A percentile compares a stretch with the other conserved stretches of the same genome.
Conservation (phyloP, 2,797 vertebrate species). For the Pangasius macronema region DNA sequence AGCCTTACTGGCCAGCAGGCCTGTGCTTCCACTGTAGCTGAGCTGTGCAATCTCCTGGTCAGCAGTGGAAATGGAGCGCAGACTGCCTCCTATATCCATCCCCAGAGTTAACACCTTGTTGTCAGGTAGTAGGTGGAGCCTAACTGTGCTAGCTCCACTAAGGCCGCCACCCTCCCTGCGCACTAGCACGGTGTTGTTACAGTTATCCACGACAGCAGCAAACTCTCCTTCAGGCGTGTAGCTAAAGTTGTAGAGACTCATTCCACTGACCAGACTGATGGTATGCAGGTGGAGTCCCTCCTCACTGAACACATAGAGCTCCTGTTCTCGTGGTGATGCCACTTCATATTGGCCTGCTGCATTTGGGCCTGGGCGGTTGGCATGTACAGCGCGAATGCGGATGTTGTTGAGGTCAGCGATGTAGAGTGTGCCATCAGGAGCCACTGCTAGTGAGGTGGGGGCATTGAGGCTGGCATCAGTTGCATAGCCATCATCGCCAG, state of each 20-base stretch:
- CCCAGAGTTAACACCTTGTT: constrained; percentile 94
- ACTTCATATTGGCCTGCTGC: constrained; percentile 91
- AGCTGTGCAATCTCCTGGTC: constrained; percentile 92
- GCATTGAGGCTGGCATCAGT: constrained; percentile 95
- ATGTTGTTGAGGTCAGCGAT: constrained; percentile 98
- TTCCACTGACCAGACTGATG: constrained; percentile 92
- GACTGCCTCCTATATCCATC: constrained; percentile 85
- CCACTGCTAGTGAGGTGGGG: constrained; percentile 92
- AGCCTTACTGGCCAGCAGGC: constrained; percentile 93
- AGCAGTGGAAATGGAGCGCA: constrained; percentile 89
- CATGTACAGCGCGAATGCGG: constrained; percentile 92
- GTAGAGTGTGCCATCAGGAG: constrained; percentile 93
- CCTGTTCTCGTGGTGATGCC: constrained; percentile 93
- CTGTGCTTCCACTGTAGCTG: constrained; percentile 91
- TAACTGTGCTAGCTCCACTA: constrained; percentile 81
- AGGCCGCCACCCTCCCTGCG: constrained; percentile 84
- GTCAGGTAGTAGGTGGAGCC: constrained; percentile 92
- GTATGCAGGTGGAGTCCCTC: constrained; percentile 95
- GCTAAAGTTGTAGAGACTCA: constrained; percentile 95
- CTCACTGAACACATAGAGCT: constrained; percentile 93
- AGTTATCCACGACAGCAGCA: constrained; percentile 87
- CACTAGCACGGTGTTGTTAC: constrained; percentile 91
- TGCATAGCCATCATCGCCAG: constrained; percentile 96
- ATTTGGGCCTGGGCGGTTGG: constrained; percentile 87
- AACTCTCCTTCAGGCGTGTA: constrained; percentile 88